Conservation (phyloP, 2,113 vertebrate genomes). For the Trogon melanurus region DNA sequence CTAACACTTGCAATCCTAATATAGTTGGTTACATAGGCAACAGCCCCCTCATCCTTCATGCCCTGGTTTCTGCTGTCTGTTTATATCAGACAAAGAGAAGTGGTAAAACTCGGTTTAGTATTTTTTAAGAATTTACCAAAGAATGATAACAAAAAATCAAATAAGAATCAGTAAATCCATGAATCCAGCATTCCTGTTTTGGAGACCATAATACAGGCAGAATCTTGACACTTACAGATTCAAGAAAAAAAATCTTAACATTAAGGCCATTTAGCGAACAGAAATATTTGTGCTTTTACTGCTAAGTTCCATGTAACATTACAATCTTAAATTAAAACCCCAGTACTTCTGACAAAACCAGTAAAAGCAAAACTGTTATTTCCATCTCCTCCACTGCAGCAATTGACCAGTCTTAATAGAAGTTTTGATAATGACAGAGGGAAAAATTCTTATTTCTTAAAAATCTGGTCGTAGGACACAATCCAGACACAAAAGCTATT, state of each 20-base stretch:
- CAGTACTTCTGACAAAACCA: background rate
- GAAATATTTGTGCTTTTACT: background rate
- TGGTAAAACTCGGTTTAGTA: background rate
- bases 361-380: background rate
- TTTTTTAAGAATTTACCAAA: background rate
- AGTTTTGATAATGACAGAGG: background rate
- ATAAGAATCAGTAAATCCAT: background rate
- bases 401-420: background rate
- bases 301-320: background rate
- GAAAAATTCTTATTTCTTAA: background rate
- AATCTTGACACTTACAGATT: background rate
- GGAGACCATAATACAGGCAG: background rate
- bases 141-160: background rate
- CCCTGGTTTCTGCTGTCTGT: background rate
- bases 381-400: background rate
- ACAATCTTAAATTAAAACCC: background rate
- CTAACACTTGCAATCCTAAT: background rate
- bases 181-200: background rate
- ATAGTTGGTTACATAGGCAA: background rate
- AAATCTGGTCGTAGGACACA: background rate
- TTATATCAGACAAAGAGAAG: background rate
- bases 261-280: background rate
- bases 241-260: background rate
- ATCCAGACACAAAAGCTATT: background rate
- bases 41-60: background rate